phyloP scores from a whole-genome alignment of 1,140 invertebrate genomes.

The Melanaphis sacchari region DNA sequence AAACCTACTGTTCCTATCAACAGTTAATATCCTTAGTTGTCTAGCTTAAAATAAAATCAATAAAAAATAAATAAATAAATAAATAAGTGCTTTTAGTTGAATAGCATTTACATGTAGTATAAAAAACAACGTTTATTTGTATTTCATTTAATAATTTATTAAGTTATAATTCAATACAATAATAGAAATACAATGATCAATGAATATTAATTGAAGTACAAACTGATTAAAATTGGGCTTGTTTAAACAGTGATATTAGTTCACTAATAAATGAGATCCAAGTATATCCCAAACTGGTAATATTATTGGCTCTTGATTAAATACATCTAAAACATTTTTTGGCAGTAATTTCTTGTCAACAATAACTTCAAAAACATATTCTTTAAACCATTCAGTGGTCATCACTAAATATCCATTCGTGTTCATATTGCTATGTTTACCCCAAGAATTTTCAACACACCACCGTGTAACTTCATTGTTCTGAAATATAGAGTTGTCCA shows the following conservation, averaged over 20 bases:
- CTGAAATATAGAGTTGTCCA: neutral
- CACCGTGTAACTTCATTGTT: constrained; percentile 75
- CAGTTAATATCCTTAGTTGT: no score
- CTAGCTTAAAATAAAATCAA: no score
- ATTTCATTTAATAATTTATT: neutral
- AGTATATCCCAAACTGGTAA: constrained; percentile 93
- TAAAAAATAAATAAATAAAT: no score
- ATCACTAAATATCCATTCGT: constrained; percentile 87
- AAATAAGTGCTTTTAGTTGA: neutral
- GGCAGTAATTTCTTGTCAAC: constrained; percentile 86
- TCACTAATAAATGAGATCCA: constrained; percentile 66
- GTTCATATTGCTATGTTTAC: constrained; percentile 79
- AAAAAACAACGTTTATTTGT: no score
- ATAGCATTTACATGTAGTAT: no score
- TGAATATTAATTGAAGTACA: neutral
- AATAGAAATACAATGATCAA: neutral
- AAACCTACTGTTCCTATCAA: no score
- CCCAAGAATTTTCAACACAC: constrained; percentile 91
- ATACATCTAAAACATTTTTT: constrained; percentile 76
- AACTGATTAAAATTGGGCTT: neutral
- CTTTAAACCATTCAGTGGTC: constrained; percentile 84
- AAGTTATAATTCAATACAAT: neutral
- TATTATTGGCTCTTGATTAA: constrained; percentile 75
- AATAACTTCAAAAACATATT: constrained; percentile 85
- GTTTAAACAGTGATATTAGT: neutral